These are phyloP conservation scores for Cecidostiba fungosa DNA, from an alignment of 2,888 invertebrate genomes.

Conservation along the genomic window DNA sequence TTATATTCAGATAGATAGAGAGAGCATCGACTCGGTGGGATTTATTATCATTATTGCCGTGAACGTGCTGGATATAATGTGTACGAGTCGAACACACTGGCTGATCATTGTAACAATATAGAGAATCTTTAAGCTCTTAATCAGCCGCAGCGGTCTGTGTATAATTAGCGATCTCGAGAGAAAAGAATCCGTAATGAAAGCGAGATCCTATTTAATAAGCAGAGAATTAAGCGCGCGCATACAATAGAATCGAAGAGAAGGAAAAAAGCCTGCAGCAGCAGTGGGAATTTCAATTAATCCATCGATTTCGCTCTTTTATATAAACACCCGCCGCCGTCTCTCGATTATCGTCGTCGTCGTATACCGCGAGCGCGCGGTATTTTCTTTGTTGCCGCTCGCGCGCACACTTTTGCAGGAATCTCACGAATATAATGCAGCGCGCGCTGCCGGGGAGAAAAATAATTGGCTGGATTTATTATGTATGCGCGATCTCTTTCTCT, in stretches of 20 bases:
- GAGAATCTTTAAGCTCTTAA: slow-evolving; percentile 9
- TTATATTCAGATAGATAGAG: background rate
- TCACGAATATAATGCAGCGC: slow-evolving; percentile 10
- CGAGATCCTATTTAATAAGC: slow-evolving; percentile 26
- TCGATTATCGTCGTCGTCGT: slow-evolving; percentile 29
- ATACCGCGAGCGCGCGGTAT: too few relatives aligned
- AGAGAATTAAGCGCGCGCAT: background rate
- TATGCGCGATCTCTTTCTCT: slow-evolving; percentile 21
- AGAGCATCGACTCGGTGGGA: background rate
- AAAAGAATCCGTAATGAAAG: slow-evolving; percentile 15
- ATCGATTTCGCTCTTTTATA: slow-evolving; percentile 44
- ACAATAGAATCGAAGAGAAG: slow-evolving; percentile 16
- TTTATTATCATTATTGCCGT: background rate
- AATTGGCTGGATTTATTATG: slow-evolving; percentile 51
- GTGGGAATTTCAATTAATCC: slow-evolving; percentile 44
- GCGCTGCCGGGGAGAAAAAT: slow-evolving; percentile 28
- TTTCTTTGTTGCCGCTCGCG: slow-evolving; percentile 23
- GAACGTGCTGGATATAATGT: too few relatives aligned
- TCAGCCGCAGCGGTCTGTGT: background rate
- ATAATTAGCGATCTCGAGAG: slow-evolving; percentile 14
- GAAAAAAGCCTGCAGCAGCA: slow-evolving; percentile 12
- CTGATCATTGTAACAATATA: too few relatives aligned
- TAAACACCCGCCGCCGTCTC: background rate
- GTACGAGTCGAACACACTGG: too few relatives aligned
- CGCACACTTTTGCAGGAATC: slow-evolving; percentile 12